These are phyloP conservation scores for Antechinus flavipes DNA, from an alignment of 2,113 vertebrate genomes.

Conservation along the genomic window DNA sequence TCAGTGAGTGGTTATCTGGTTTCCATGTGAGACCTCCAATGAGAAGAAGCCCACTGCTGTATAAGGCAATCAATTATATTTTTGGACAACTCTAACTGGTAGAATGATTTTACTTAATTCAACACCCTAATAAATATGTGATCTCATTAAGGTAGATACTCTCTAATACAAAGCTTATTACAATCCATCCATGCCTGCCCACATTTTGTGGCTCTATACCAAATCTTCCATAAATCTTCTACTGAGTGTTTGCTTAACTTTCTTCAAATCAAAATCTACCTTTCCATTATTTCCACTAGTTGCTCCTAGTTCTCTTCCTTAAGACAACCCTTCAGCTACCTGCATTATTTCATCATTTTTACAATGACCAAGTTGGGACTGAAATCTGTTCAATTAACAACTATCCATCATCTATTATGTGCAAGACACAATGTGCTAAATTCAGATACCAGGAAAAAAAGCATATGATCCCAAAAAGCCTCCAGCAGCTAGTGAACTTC, in stretches of 20 bases:
- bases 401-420: too few species aligned
- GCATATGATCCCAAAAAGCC: too few species aligned
- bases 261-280: not conserved
- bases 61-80: not conserved
- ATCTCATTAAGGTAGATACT: not conserved
- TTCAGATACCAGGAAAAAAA: too few species aligned
- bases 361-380: too few species aligned
- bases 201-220: not conserved
- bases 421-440: too few species aligned
- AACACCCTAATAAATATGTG: not conserved
- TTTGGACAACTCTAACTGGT: not conserved
- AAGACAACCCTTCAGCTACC: too few species aligned
- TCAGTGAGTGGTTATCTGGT: not conserved
- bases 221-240: not conserved
- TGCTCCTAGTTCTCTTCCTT: not conserved
- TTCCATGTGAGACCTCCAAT: not conserved
- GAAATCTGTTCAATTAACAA: too few species aligned
- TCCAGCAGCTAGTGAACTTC: not conserved
- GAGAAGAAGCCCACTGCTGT: not conserved
- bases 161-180: not conserved
- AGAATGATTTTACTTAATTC: not conserved
- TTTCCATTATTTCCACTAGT: not conserved
- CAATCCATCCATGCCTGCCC: not conserved
- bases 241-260: not conserved
- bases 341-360: too few species aligned